These are phyloP conservation scores for Callipepla californica DNA, from an alignment of 2,113 vertebrate species.

Conservation along the genomic window DNA sequence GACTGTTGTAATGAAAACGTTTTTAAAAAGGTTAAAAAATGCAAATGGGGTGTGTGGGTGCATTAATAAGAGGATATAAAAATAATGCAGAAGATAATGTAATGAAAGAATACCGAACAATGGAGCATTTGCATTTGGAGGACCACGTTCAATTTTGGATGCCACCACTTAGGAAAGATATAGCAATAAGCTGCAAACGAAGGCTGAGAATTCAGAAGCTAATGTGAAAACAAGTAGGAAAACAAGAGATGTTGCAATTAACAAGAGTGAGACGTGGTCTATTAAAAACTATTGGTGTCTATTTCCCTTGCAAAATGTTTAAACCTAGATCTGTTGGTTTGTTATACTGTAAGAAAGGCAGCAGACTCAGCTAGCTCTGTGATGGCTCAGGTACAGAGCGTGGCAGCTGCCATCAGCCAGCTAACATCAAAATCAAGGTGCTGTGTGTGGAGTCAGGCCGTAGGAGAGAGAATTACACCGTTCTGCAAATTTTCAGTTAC, in stretches of 20 bases:
- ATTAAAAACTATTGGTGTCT: not conserved
- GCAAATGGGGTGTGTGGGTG: conserved; percentile 76
- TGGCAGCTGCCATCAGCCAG: not conserved
- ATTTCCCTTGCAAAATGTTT: not conserved
- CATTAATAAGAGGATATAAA: conserved; percentile 77
- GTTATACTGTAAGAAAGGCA: not conserved
- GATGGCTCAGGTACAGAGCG: not conserved
- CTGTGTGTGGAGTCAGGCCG: not conserved
- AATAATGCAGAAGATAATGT: conserved; percentile 73
- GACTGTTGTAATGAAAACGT: conserved; percentile 52
- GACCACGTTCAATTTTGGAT: not conserved
- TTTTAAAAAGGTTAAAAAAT: conserved; percentile 73
- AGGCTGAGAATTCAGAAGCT: not conserved
- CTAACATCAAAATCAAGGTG: not conserved
- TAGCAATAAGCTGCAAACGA: conserved; percentile 20
- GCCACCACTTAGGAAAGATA: conserved; percentile 28
- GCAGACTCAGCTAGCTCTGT: not conserved
- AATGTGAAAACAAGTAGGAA: not conserved
- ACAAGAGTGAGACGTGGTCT: not conserved
- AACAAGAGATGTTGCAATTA: not conserved
- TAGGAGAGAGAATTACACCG: fast-evolving
- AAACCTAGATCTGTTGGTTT: not conserved
- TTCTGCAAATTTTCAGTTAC: not conserved
- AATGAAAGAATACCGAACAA: conserved; percentile 70
- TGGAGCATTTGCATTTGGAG: conserved; percentile 59